Percentiles rank a stretch among this genome's conserved stretches.
Evolutionary conservation across 2,113 vertebrate genomes (phyloP).

Genomic region (Columba janthina): DNA sequence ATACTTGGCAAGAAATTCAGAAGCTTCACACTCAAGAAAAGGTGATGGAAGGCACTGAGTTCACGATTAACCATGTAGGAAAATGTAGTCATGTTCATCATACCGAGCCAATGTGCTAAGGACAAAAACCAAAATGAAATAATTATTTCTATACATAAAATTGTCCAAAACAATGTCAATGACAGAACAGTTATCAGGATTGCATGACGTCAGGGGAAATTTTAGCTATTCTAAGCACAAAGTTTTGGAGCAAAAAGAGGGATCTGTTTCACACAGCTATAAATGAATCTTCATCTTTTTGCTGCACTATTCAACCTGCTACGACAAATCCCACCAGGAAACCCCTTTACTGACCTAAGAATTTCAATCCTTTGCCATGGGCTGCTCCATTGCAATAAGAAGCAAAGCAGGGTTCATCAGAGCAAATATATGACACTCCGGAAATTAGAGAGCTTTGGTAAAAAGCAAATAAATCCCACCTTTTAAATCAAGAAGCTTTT

Average conservation of each 20-base stretch:
- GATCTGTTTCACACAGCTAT: neutral
- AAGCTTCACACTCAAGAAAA: neutral
- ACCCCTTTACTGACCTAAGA: neutral
- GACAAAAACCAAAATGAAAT: neutral
- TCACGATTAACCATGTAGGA: neutral
- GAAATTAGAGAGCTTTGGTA: conserved; percentile 16
- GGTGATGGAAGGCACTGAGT: neutral
- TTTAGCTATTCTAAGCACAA: neutral
- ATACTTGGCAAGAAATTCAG: conserved; percentile 13
- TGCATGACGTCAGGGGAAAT: neutral
- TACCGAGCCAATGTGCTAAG: neutral
- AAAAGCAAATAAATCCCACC: conserved; percentile 31
- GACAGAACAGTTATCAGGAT: neutral
- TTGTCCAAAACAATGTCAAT: neutral
- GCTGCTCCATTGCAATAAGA: neutral
- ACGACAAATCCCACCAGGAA: neutral
- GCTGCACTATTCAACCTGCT: neutral
- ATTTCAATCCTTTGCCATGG: neutral
- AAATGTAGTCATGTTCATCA: neutral
- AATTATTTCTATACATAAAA: neutral
- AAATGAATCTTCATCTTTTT: neutral
- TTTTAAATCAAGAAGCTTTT: conserved; percentile 39
- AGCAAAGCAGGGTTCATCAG: neutral
- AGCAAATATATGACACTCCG: neutral
- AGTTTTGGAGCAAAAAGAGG: neutral